Percentiles rank a stretch among this genome's conserved stretches.
Conservation (phyloP, 1,140 invertebrate species). For the Helicorthomorpha holstii region DNA sequence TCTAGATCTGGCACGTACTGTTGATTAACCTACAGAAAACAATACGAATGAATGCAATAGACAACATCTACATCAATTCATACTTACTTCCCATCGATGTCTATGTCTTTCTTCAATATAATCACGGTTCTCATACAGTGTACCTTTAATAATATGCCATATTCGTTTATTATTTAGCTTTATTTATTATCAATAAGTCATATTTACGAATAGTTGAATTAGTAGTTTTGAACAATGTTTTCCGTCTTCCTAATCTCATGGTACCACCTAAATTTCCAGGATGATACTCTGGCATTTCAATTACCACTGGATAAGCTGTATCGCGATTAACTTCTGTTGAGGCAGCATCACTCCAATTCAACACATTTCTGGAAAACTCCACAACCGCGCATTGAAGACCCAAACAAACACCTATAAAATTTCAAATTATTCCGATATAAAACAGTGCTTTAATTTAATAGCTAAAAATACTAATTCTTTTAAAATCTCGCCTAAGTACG, state of each 20-base stretch:
- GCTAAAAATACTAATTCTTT: not conserved
- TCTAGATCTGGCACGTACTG: conserved; percentile 61
- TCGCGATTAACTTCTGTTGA: conserved; percentile 67
- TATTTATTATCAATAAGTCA: not conserved
- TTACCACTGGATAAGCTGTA: conserved; percentile 58
- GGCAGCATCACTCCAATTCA: conserved; percentile 59
- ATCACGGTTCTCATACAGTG: conserved; percentile 66
- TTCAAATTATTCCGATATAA: too few species aligned
- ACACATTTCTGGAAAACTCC: conserved; percentile 80
- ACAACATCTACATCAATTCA: not conserved
- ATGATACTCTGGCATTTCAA: conserved; percentile 98
- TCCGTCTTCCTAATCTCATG: conserved; percentile 87
- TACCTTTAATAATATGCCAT: conserved; percentile 34
- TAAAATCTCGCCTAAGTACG: conserved; percentile 64
- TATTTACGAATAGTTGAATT: conserved; percentile 52
- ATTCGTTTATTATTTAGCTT: not conserved
- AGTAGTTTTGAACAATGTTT: conserved; percentile 51
- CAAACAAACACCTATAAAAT: conserved; percentile 60
- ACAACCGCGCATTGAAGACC: conserved; percentile 94
- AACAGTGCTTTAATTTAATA: too few species aligned
- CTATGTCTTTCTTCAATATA: conserved; percentile 88
- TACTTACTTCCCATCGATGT: conserved; percentile 49
- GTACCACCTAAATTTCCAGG: conserved; percentile 86
- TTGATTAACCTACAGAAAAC: conserved; percentile 61
- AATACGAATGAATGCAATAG: not conserved